Evolutionary conservation across 2,888 invertebrate genomes (phyloP), one percentile per base, ranked within the genome.

Genomic region (Polyploca ridens): DNA sequence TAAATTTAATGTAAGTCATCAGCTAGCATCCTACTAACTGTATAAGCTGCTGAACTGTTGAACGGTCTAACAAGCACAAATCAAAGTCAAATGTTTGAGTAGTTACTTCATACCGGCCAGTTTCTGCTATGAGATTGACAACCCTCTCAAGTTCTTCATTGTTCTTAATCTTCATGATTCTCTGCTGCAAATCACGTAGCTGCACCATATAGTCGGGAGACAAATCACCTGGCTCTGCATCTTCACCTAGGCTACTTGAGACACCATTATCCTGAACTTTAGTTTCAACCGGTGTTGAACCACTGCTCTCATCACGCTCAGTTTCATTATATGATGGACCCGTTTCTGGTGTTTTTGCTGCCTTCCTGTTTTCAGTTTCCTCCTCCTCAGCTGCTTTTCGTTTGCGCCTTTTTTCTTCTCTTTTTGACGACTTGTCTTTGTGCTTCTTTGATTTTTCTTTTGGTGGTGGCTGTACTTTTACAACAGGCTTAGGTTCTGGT

Each of bases 81-180:
- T 99, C 98, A 90, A 99, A 99, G 87, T 98, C 98, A 89, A 98
- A 98, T 5, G 98, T 98, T 83, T 97, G 96, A 74, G 96, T 97
- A 0, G 97, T 98, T 65, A 98, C 96, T 91, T 98, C 97, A 88
- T 97, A 98, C 73, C 96, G 95, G 2, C 98, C 98, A 0, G 98
- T 98, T 79, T 98, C 97, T 1, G 98, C 97, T 72, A 99, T 98
- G 71, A 98, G 95, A 82, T 98, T 97, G 0, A 98, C 98, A 57
- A 99, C 97, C 79, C 96, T 95, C 81, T 98, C 97, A 63, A 99
- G 93, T 78, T 98, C 97, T 66, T 96, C 95, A 82, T 97, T 97
- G 84, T 98, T 98, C 82, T 97, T 97, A 60, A 98, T 94, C 14
- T 96, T 96, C 97, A 97, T 97, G 67, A 99, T 98, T 82, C 97